Base-by-base conservation (phyloP, 2,888 invertebrate genomes). In the Cryptocephalus moraei region DNA sequence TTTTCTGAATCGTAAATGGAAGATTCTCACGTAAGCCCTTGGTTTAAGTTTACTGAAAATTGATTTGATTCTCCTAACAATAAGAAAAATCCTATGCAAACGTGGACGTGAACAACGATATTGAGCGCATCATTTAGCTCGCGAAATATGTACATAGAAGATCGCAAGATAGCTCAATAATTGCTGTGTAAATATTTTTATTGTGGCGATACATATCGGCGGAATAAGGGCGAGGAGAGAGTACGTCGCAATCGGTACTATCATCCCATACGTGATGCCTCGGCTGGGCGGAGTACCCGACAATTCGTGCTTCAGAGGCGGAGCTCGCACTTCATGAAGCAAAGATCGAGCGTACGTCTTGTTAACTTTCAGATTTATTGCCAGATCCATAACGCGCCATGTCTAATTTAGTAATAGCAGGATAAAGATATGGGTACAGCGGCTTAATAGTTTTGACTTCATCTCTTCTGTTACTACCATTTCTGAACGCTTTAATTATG, bases 351-450 rank as follows among this genome's bases (percentile, higher is more conserved):
- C 62, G 62, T 64, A 62, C 67, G 67, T 68, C 69, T 69, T 65
- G 68, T 69, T 69, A 69, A 65, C 65, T 65, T 63, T 66, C 64
- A 68, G 68, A 69, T 69, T 69, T 69, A 68, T 67, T 62, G 59
- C 56, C 56, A 58, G 62, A 55, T 52, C 49, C 46, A 48, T 50
- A 52, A 46, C 49, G 45, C 47, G 50, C 50, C 54, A 52, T 52
- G 54, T 56, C 56, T 58, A 58, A 59, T 59, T 59, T 59, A 57
- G 58, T 57, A 59, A 57, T 57, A 52, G 56, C 57, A 49, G 54
- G 52, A 52, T 51, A 44, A 44, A 49, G 44, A 46, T 51, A 48
- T 46, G 46, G 36, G 44, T 41, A 44, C 48, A 41, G 32, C n/a
- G 31, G 33, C 49, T 48, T 52, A 49, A 52, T 52, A 52, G 52